Base-by-base conservation (phyloP, 2,797 vertebrate genomes). In the Coendou prehensilis region DNA sequence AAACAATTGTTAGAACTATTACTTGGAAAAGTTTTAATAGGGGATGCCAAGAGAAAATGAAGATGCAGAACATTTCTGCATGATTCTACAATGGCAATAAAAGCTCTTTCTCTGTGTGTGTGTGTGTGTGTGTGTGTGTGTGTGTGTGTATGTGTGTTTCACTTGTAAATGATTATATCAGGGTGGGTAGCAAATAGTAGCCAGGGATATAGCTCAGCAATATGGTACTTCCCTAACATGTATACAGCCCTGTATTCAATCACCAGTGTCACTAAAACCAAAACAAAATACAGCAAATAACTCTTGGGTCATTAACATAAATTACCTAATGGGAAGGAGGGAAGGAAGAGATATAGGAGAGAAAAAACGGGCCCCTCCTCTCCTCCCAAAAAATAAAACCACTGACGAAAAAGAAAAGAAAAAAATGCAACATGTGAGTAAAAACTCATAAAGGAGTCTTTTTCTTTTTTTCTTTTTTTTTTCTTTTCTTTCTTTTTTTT, bases 21-120 rank as follows among this genome's bases (percentile, higher is more conserved):
- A 92, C 64, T 90, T 85, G 45, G 59, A 85, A 88, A 90, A 23
- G 11, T 86, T 87, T 86, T 10, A 20, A 84, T 10, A 59, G 15
- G 13, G 45, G 47, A 20, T 33, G 26, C 64, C 90, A 71, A 82
- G 64, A 91, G 56, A 87, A 63, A 94, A 83, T 75, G 69, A 41
- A 61, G 57, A 73, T 64, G 9, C 47, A 67, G 26, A 95, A 52
- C 47, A 76, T 75, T 73, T 57, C 37, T 10, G 6, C 14, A 26
- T 30, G 50, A 80, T 47, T 80, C 56, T 45, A 86, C 50, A 78
- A 30, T 37, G 59, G 11, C 30, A 95, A 83, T 59, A 94, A 91
- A 88, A 80, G 7, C 2, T 37, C n/a, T 73, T 9, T 45, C 17
- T 41, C 14, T 22, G 17, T 69, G 67, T 4, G 14, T 9, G 18